Percentiles rank a stretch among this genome's conserved stretches.
Evolutionary conservation across 2,113 vertebrate species (phyloP).

Genomic region (Chamaea fasciata): DNA sequence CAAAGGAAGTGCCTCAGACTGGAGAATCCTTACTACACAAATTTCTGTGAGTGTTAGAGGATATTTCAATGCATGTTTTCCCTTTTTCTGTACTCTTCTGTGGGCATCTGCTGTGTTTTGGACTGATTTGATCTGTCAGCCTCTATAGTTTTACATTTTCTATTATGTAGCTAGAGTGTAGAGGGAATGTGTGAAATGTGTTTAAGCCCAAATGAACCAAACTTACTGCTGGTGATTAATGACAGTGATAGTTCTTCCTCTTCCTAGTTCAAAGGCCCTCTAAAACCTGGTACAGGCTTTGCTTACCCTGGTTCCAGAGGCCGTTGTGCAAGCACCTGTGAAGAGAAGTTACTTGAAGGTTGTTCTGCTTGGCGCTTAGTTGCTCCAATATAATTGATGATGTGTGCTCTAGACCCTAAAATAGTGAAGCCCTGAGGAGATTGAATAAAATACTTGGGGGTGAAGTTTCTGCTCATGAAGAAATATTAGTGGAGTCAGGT

Average conservation of each 20-base stretch:
- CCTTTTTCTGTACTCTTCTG: not conserved
- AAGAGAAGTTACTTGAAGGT: not conserved
- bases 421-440: not conserved
- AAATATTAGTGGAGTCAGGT: not conserved
- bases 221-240: not conserved
- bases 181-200: not conserved
- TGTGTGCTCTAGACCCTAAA: not conserved
- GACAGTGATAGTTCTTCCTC: not conserved
- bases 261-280: not conserved
- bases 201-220: not conserved
- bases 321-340: not conserved
- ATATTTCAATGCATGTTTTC: not conserved
- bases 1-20: not conserved
- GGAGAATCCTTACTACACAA: not conserved
- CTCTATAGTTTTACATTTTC: not conserved
- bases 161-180: not conserved
- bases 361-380: not conserved
- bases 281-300: not conserved
- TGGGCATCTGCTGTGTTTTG: not conserved
- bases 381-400: not conserved
- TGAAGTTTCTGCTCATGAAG: not conserved
- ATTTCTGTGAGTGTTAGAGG: not conserved
- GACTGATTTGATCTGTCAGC: not conserved
- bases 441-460: not conserved
- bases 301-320: not conserved